These are phyloP conservation scores for Dendroctonus ponderosae DNA, from an alignment of 1,140 invertebrate species.

Conservation along the genomic window DNA sequence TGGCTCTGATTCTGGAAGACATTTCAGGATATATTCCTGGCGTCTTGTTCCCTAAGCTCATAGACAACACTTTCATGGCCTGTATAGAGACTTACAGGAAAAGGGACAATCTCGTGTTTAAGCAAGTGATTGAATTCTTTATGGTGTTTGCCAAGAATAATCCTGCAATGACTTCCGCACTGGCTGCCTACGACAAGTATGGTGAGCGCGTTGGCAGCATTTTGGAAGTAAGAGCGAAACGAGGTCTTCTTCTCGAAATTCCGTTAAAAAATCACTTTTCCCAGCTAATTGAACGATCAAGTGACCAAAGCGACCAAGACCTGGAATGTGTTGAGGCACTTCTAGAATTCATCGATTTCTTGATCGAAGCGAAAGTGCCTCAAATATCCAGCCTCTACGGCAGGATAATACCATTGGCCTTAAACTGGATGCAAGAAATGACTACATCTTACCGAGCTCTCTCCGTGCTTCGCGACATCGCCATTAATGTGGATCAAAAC, in stretches of 20 bases:
- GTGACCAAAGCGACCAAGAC: constrained; percentile 36
- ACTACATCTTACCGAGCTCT: constrained; percentile 42
- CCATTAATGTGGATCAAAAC: constrained; percentile 35
- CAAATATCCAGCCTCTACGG: constrained; percentile 50
- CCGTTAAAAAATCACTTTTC: constrained; percentile 7
- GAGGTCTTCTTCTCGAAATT: neutral
- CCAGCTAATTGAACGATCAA: constrained; percentile 20
- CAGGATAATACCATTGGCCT: constrained; percentile 50
- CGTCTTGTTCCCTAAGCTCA: constrained; percentile 54
- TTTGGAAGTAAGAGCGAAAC: constrained; percentile 34
- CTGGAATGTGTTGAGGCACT: constrained; percentile 53
- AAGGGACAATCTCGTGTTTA: constrained; percentile 53
- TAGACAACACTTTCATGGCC: constrained; percentile 54
- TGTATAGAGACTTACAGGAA: constrained; percentile 53
- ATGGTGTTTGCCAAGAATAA: constrained; percentile 51
- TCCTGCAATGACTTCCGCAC: constrained; percentile 1
- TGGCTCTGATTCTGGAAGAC: constrained; percentile 59
- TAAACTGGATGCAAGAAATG: constrained; percentile 52
- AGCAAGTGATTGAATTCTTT: constrained; percentile 59
- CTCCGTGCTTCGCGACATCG: constrained; percentile 40
- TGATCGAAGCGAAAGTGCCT: constrained; percentile 52
- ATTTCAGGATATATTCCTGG: constrained; percentile 55
- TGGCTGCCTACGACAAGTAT: constrained; percentile 34
- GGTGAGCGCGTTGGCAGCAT: constrained; percentile 30
- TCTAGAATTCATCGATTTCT: constrained; percentile 55